Evolutionary conservation across 2,888 invertebrate genomes (phyloP), one percentile per base, ranked within the genome.

Genomic region (Caradrina kadenii): DNA sequence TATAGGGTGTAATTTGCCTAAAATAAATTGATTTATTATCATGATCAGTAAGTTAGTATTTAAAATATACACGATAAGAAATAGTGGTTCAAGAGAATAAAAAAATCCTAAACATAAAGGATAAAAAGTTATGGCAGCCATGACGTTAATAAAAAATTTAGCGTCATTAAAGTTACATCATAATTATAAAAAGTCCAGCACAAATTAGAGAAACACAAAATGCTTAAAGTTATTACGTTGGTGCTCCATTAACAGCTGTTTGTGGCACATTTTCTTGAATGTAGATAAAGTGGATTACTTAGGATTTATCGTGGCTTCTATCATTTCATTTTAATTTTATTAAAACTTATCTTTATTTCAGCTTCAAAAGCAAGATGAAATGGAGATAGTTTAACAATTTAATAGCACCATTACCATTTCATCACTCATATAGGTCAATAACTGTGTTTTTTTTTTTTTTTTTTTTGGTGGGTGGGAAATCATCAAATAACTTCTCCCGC

Each of bases 211-310:
- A n/a, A 50, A 42, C 19, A 39, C 17, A 26, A n/a, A n/a, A n/a
- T 17, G 5, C 21, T 31, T 68, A 21, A 52, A n/a, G 6, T 6
- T 60, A 8, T 22, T n/a, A 69, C 49, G 11, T 55, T 64, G 49
- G 11, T 60, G 22, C 22, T 22, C 11, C n/a, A 49, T 19, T 49
- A 26, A 31, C 2, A 56, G 31, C n/a, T 39, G 42, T 31, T 68
- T 50, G 3, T 15, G 19, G 17, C 5, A 39, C 6, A 22, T 17
- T 52, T 42, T 61, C 65, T 52, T 52, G 17, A 21, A 61, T 17
- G 4, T 11, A 49, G 6, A 48, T 45, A 65, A 65, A 53, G n/a
- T 53, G 13, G 11, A 50, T 21, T 50, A 15, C 68, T 50, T n/a
- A 15, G 31, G 1, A 53, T 21, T 15, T 66, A 53, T 35, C 19